A percentile compares a stretch with the other conserved stretches of the same genome.
These are phyloP conservation scores for Percina caprodes DNA, from an alignment of 2,113 vertebrate species.

Conservation along the genomic window DNA sequence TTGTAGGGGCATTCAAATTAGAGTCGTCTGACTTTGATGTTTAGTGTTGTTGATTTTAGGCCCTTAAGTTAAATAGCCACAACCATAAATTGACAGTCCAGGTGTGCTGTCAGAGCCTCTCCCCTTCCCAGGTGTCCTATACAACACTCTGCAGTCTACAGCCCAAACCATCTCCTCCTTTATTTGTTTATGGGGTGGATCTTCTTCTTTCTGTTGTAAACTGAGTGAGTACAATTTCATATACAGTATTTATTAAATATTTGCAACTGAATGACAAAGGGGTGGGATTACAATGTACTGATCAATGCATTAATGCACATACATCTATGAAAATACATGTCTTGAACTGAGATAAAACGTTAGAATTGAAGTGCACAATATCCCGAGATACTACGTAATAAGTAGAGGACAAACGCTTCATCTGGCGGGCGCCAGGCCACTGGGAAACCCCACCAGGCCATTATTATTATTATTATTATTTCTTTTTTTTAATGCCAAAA, in stretches of 20 bases:
- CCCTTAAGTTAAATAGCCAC: conserved; percentile 35
- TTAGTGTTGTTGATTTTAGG: neutral
- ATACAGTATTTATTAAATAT: neutral
- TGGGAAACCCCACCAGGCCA: too few species aligned
- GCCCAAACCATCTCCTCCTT: conserved; percentile 45
- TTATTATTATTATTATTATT: too few species aligned
- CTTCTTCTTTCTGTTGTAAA: conserved; percentile 42
- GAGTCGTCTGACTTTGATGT: neutral
- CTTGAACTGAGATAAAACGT: neutral
- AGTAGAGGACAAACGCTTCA: neutral
- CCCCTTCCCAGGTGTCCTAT: conserved; percentile 65
- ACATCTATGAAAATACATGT: neutral
- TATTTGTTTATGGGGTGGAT: conserved; percentile 27
- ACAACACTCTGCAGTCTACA: conserved; percentile 41
- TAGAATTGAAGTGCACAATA: neutral
- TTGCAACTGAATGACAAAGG: neutral
- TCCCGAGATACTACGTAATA: neutral
- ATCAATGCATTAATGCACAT: neutral
- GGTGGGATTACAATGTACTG: too few species aligned
- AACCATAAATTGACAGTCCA: conserved; percentile 47
- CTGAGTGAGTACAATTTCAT: neutral
- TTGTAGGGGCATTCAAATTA: neutral
- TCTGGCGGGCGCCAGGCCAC: too few species aligned
- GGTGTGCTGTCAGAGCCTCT: conserved; percentile 57
- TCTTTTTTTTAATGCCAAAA: too few species aligned